Evolutionary conservation across 2,888 invertebrate genomes (phyloP).

Genomic region (Andrena minutula): DNA sequence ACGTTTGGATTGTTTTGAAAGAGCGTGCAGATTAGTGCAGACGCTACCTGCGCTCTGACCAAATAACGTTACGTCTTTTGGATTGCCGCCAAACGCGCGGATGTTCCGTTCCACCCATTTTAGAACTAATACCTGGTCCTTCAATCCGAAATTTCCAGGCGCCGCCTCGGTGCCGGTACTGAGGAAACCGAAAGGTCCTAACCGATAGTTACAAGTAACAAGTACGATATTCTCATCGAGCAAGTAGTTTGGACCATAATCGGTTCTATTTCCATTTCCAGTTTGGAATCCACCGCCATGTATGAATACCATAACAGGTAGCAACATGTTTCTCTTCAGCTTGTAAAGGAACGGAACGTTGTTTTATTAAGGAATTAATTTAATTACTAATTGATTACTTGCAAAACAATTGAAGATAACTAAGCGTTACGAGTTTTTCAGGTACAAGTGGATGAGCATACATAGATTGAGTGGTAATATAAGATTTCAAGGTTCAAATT

Average conservation of each 20-base stretch:
- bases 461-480: no score
- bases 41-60: not conserved
- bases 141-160: slow-evolving; percentile 77
- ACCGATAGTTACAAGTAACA: slow-evolving; percentile 69
- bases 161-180: slow-evolving; percentile 74
- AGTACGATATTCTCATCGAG: slow-evolving; percentile 68
- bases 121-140: slow-evolving; percentile 75
- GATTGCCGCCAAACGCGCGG: not conserved
- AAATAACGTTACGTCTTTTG: not conserved
- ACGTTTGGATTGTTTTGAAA: not conserved
- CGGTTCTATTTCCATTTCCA: slow-evolving; percentile 43
- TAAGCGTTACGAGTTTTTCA: no score
- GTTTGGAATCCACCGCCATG: slow-evolving; percentile 66
- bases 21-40: not conserved
- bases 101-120: slow-evolving; percentile 67
- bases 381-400: not conserved
- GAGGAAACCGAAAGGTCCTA: slow-evolving; percentile 70
- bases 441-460: no score
- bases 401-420: no score
- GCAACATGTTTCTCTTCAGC: not conserved
- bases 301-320: slow-evolving; percentile 64
- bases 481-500: no score
- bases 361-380: not conserved
- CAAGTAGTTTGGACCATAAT: slow-evolving; percentile 61
- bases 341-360: not conserved